Base-by-base conservation (phyloP, 2,888 invertebrate species). In the Papilio demoleus region DNA sequence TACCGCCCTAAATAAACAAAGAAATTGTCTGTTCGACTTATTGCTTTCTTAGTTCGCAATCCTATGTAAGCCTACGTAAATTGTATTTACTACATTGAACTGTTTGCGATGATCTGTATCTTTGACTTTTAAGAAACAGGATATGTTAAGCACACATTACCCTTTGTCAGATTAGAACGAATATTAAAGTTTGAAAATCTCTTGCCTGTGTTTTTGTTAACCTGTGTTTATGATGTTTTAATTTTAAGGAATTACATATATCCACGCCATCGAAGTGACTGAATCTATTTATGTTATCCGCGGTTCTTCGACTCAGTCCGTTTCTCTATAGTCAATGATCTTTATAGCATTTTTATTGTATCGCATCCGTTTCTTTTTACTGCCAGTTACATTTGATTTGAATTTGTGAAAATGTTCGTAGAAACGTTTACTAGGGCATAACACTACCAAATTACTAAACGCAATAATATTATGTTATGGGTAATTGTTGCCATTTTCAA, bases 1-100 rank as follows among this genome's bases (percentile, higher is more conserved):
- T 83, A 81, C 81, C 77, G 65, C 79, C 79, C 81, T 85, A 82
- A 82, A 87, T 86, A 90, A 88, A 90, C 87, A 91, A 85, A 85
- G 84, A 83, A 87, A 87, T 88, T 86, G 87, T 88, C 82, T 82
- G 81, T 74, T 80, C 81, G 74, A 78, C 83, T 86, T 83, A 81
- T 82, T 87, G 84, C 83, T 82, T 84, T 79, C 77, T 65, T 24
- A 65, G 68, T 75, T 73, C 74, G 73, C 75, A 70, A 69, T 42
- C 42, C 17, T 8, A 42, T 31, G 42, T 45, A 72, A 74, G 77
- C 75, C 69, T 73, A 74, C 71, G 70, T 68, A 71, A 72, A 74
- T 72, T 72, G 73, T 63, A 72, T 75, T 74, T 73, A 71, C 68
- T 70, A 74, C 47, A 65, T 60, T 66, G 66, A 61, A 60, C 65